phyloP scores from a whole-genome alignment of 2,888 invertebrate genomes.

The Mycalesis mineus region DNA sequence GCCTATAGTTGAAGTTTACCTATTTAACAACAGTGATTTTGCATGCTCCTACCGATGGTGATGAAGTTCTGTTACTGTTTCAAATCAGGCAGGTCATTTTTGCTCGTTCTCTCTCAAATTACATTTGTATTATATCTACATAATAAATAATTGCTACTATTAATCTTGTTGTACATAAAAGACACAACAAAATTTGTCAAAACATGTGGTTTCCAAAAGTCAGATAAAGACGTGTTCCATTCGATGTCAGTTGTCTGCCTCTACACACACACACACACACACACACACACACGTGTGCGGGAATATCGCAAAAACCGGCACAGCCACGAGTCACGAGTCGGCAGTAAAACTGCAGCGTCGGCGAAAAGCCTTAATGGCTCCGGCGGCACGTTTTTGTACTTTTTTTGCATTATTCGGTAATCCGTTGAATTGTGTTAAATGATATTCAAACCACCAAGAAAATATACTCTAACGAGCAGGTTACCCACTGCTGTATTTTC shows the following conservation, averaged over 20 bases:
- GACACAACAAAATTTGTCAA: not conserved
- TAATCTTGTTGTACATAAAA: too few species aligned
- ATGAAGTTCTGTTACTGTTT: too few species aligned
- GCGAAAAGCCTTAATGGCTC: conserved; percentile 16
- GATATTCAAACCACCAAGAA: conserved; percentile 16
- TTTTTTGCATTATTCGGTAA: conserved; percentile 20
- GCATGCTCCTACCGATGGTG: too few species aligned
- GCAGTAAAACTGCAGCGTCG: conserved; percentile 18
- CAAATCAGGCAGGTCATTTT: too few species aligned
- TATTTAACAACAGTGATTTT: too few species aligned
- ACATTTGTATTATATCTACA: too few species aligned
- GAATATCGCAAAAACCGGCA: conserved; percentile 8
- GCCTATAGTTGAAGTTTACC: not conserved
- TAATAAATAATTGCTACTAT: too few species aligned
- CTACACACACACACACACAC: too few species aligned
- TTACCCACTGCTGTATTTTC: not conserved
- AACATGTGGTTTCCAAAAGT: too few species aligned
- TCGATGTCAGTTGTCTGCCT: too few species aligned
- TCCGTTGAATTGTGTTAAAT: conserved; percentile 19
- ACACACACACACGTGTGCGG: not conserved
- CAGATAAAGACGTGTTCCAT: too few species aligned
- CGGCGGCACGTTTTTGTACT: conserved; percentile 8
- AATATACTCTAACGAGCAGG: conserved; percentile 1
- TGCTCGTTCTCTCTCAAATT: too few species aligned
- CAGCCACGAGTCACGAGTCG: conserved; percentile 15